phyloP scores from a whole-genome alignment of 2,113 vertebrate genomes.

The Scalopus aquaticus region DNA sequence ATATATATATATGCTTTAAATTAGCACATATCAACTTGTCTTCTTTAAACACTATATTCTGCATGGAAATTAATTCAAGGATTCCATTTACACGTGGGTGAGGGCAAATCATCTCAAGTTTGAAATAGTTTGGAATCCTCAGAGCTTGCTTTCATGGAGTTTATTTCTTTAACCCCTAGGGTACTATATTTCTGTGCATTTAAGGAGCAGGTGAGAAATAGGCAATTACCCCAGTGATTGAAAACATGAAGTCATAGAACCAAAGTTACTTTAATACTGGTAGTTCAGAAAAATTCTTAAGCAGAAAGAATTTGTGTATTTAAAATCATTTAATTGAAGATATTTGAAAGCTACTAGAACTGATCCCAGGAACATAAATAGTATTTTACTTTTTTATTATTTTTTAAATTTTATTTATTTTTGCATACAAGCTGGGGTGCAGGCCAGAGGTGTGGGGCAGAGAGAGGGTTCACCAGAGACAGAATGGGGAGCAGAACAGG shows the following conservation, averaged over 20 bases:
- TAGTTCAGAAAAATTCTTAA: not conserved
- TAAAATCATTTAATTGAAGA: not conserved
- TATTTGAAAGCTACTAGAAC: not conserved
- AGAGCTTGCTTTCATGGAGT: not conserved
- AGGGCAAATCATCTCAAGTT: not conserved
- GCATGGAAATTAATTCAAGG: conserved; percentile 6
- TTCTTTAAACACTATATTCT: not conserved
- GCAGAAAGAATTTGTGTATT: not conserved
- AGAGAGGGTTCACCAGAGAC: no score
- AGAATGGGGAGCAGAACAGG: no score
- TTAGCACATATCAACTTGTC: not conserved
- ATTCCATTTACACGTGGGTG: not conserved
- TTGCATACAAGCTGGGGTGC: no score
- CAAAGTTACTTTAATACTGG: not conserved
- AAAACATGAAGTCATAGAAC: not conserved
- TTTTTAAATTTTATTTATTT: no score
- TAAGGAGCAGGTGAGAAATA: not conserved
- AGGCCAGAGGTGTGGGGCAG: no score
- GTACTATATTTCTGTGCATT: not conserved
- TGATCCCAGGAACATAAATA: not conserved
- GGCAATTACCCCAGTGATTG: not conserved
- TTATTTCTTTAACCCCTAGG: not conserved
- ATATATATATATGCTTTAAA: not conserved
- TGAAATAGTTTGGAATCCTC: not conserved
- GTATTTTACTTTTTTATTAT: no score